Conservation (phyloP, 2,797 vertebrate genomes). For the Anisognathus igniventris region DNA sequence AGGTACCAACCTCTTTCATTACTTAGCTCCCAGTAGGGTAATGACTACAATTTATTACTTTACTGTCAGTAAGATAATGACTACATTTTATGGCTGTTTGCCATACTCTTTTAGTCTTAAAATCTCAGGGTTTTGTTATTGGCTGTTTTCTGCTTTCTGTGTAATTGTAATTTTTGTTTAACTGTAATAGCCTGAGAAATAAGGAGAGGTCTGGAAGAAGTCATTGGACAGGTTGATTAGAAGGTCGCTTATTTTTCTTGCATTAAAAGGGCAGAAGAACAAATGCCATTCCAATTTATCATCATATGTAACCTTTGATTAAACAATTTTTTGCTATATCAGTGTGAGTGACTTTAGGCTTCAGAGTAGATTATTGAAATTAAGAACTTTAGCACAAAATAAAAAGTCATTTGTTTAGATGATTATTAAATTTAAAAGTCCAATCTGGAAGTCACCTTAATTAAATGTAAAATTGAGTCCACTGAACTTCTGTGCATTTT, state of each 20-base stretch:
- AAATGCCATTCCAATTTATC: slow-evolving; percentile 50
- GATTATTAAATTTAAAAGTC: slow-evolving; percentile 46
- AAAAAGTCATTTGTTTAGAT: slow-evolving; percentile 29
- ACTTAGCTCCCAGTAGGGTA: background rate
- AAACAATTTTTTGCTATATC: background rate
- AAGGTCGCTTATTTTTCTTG: background rate
- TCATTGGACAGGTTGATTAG: slow-evolving; percentile 16
- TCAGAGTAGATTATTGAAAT: slow-evolving; percentile 19
- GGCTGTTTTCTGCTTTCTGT: background rate
- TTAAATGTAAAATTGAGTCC: slow-evolving; percentile 8
- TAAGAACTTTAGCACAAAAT: slow-evolving; percentile 31
- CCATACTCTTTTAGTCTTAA: background rate
- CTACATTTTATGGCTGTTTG: background rate
- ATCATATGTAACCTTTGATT: slow-evolving; percentile 44
- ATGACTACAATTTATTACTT: background rate
- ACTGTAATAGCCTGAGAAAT: background rate
- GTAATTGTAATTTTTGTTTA: background rate
- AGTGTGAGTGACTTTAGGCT: slow-evolving; percentile 3
- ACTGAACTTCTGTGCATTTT: slow-evolving; percentile 22
- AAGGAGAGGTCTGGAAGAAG: background rate
- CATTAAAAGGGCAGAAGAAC: background rate
- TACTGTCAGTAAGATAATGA: background rate
- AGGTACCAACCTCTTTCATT: background rate
- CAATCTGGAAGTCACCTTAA: slow-evolving; percentile 33
- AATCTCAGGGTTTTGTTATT: background rate